These are phyloP conservation scores for Netelia inedita DNA, from an alignment of 2,888 invertebrate genomes.

Conservation along the genomic window DNA sequence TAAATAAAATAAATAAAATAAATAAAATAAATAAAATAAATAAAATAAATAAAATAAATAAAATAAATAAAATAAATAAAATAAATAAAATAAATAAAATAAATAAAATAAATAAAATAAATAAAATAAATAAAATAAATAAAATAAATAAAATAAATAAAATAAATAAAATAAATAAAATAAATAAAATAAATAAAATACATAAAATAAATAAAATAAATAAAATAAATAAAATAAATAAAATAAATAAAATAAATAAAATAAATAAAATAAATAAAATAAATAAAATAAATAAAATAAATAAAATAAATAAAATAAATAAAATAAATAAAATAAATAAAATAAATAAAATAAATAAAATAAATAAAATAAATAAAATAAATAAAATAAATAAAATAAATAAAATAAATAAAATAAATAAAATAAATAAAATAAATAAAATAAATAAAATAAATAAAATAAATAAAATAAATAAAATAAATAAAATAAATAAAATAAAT, in stretches of 20 bases:
- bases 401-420: no score
- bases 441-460: no score
- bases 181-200: slow-evolving; percentile 1
- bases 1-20: slow-evolving; percentile 1
- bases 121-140: slow-evolving; percentile 1
- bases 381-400: no score
- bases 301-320: neutral
- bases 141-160: slow-evolving; percentile 1
- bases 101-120: neutral
- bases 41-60: slow-evolving; percentile 1
- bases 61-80: slow-evolving; percentile 1
- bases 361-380: no score
- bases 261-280: slow-evolving; percentile 1
- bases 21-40: slow-evolving; percentile 1
- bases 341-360: no score
- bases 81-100: slow-evolving; percentile 1
- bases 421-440: no score
- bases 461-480: no score
- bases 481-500: no score
- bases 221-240: slow-evolving; percentile 2
- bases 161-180: slow-evolving; percentile 1
- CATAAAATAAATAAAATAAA: neutral
- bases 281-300: neutral
- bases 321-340: no score
- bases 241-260: slow-evolving; percentile 1